Evolutionary conservation across 2,113 vertebrate species (phyloP).

Genomic region (Menura novaehollandiae): DNA sequence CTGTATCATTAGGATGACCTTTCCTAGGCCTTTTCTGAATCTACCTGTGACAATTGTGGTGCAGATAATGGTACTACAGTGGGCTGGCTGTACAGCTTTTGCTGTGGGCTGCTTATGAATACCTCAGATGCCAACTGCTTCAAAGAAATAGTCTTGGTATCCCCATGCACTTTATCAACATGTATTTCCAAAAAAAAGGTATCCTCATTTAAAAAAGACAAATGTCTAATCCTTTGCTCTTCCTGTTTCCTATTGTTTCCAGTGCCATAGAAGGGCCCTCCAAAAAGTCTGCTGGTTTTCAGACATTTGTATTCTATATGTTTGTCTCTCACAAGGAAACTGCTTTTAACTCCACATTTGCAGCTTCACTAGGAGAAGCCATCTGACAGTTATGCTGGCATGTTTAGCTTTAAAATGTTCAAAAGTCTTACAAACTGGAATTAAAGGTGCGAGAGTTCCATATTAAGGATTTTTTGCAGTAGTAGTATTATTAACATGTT

Average conservation of each 20-base stretch:
- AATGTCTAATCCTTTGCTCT: background rate
- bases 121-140: background rate
- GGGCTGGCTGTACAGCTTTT: background rate
- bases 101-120: background rate
- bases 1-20: background rate
- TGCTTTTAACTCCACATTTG: background rate
- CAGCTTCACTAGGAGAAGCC: background rate
- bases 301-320: background rate
- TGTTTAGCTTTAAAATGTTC: background rate
- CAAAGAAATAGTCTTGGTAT: slow-evolving; percentile 19
- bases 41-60: background rate
- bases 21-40: background rate
- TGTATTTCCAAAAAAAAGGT: slow-evolving; percentile 11
- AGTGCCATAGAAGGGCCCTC: background rate
- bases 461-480: background rate
- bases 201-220: slow-evolving; percentile 13
- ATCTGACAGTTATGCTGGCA: background rate
- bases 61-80: background rate
- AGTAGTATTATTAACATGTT: background rate
- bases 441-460: background rate
- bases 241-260: background rate
- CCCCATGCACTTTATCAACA: background rate
- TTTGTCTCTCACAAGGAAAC: background rate
- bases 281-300: background rate
- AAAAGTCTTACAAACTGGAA: background rate